These are phyloP conservation scores for Sycophaga agraensis DNA, from an alignment of 1,140 invertebrate genomes.

Conservation along the genomic window DNA sequence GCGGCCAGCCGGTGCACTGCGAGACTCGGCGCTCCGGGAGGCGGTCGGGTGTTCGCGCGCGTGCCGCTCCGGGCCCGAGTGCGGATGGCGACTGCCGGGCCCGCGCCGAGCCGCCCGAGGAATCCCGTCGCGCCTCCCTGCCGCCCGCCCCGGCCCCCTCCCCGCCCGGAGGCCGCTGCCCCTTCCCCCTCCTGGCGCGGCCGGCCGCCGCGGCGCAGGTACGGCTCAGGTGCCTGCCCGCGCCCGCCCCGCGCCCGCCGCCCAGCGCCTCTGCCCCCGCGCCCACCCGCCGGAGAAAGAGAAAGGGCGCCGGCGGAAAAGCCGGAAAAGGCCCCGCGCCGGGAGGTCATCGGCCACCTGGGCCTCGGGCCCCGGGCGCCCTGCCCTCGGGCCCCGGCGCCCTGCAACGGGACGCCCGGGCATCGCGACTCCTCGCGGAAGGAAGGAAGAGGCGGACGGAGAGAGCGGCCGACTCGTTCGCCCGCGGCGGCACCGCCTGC, in stretches of 20 bases:
- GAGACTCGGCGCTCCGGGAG: background rate
- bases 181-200: background rate
- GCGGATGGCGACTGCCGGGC: background rate
- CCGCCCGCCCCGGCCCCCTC: background rate
- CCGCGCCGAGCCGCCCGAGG: constrained; percentile 1
- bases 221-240: background rate
- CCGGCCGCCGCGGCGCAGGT: background rate
- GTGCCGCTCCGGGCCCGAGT: constrained; percentile 20
- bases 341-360: constrained; percentile 37
- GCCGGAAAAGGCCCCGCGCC: background rate
- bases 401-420: too few relatives aligned
- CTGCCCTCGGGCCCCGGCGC: too few relatives aligned
- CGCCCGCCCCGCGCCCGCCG: too few relatives aligned
- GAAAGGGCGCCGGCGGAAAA: too few relatives aligned
- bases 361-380: background rate
- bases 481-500: too few relatives aligned
- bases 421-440: too few relatives aligned
- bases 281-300: too few relatives aligned
- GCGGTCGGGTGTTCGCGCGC: background rate
- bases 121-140: constrained; percentile 14
- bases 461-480: too few relatives aligned
- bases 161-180: background rate
- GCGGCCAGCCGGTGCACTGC: background rate
- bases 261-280: background rate
- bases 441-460: too few relatives aligned